Percentiles rank a stretch among this genome's conserved stretches.
These are phyloP conservation scores for Xenops minutus DNA, from an alignment of 2,797 vertebrate species.

Conservation along the genomic window DNA sequence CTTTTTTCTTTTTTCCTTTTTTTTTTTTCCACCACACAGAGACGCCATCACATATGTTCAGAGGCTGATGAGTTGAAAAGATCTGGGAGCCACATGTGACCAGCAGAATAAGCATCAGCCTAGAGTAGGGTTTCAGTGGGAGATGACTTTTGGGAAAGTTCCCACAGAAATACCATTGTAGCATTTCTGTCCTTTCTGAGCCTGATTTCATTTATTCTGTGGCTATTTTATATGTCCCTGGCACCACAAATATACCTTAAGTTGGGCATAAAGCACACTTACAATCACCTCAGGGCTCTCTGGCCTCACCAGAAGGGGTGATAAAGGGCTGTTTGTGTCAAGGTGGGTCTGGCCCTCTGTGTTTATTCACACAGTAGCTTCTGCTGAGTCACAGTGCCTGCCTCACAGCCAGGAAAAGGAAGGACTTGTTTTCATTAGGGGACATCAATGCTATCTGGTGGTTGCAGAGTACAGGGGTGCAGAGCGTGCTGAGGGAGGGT, in stretches of 20 bases:
- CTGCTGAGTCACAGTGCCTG: background rate
- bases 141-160: constrained; percentile 42
- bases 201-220: background rate
- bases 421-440: background rate
- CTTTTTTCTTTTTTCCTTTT: constrained; percentile 2
- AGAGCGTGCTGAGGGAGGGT: accelerated
- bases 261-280: background rate
- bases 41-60: constrained; percentile 64
- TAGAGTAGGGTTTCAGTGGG: constrained; percentile 17
- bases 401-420: background rate
- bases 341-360: background rate
- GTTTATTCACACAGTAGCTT: background rate
- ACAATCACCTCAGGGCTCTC: background rate
- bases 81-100: constrained; percentile 72
- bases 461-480: background rate
- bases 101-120: background rate
- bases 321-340: background rate
- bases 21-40: background rate
- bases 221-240: background rate
- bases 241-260: background rate
- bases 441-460: background rate
- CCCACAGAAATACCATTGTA: constrained; percentile 29
- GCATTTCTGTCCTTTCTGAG: background rate
- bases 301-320: background rate
- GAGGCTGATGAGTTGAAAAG: constrained; percentile 43